phyloP scores from a whole-genome alignment of 2,113 vertebrate genomes.

The Rhinogobius similis region DNA sequence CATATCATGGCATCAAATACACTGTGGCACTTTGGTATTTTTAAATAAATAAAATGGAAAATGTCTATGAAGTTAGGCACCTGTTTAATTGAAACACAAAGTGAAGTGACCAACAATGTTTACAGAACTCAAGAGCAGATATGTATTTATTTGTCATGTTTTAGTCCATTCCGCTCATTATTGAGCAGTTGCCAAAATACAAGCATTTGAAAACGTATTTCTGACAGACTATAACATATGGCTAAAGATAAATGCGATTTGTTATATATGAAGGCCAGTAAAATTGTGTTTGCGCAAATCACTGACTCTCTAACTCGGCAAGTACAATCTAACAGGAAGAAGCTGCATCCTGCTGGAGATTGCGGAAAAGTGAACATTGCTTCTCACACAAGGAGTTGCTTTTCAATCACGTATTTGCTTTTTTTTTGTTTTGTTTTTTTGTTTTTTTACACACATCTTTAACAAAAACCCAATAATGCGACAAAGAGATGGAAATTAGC shows the following conservation, averaged over 20 bases:
- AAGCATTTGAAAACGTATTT: no score
- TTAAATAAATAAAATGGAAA: slow-evolving; percentile 51
- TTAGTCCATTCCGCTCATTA: neutral
- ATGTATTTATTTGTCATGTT: neutral
- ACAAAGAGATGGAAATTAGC: no score
- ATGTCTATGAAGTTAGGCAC: slow-evolving; percentile 6
- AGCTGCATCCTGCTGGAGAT: neutral
- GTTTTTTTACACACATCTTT: no score
- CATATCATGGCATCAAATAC: slow-evolving; percentile 11
- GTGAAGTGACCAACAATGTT: neutral
- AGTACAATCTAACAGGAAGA: neutral
- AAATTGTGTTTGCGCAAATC: no score
- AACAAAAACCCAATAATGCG: no score
- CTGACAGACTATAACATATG: no score
- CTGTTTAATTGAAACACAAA: slow-evolving; percentile 17
- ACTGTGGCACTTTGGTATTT: neutral
- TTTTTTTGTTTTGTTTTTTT: no score
- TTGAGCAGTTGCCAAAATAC: neutral
- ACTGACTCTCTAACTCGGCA: neutral
- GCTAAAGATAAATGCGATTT: no score
- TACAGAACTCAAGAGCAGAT: neutral
- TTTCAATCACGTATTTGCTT: no score
- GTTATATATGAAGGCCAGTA: no score
- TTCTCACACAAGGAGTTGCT: no score
- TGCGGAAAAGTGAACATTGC: neutral